phyloP scores from a whole-genome alignment of 2,113 vertebrate genomes.

The Siniperca knerii region DNA sequence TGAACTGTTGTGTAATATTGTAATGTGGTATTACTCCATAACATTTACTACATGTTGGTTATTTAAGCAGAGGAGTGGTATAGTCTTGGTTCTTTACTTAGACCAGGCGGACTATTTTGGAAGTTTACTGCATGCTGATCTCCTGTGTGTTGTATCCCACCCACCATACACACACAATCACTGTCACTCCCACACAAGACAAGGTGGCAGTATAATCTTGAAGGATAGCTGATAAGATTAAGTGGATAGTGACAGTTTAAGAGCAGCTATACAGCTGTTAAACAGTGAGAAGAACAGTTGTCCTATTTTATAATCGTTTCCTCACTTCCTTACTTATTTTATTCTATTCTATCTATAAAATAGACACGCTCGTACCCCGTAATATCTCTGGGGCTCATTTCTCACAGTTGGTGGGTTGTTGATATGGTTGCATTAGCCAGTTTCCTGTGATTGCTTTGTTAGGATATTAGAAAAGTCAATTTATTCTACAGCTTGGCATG shows the following conservation, averaged over 20 bases:
- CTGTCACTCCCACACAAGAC: conserved; percentile 3
- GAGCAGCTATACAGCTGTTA: background rate
- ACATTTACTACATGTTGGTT: background rate
- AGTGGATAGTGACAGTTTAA: background rate
- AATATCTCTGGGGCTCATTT: background rate
- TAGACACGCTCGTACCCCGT: background rate
- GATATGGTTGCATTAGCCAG: background rate
- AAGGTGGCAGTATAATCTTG: conserved; percentile 1
- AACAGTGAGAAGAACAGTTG: background rate
- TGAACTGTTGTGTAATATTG: conserved; percentile 8
- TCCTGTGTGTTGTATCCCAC: conserved; percentile 5
- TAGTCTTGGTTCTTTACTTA: conserved; percentile 15
- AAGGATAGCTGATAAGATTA: conserved; percentile 19
- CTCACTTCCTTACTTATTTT: background rate
- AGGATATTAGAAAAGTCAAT: conserved; percentile 17
- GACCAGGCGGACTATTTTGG: conserved; percentile 18
- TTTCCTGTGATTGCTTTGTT: conserved; percentile 15
- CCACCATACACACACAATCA: background rate
- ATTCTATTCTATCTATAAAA: background rate
- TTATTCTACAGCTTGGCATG: conserved; percentile 23
- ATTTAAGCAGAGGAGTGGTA: background rate
- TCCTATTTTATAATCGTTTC: background rate
- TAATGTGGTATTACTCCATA: background rate
- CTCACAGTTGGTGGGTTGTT: conserved; percentile 6
- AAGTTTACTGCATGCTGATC: background rate